Conservation (phyloP, 2,888 invertebrate species). For the Amiota mariae region DNA sequence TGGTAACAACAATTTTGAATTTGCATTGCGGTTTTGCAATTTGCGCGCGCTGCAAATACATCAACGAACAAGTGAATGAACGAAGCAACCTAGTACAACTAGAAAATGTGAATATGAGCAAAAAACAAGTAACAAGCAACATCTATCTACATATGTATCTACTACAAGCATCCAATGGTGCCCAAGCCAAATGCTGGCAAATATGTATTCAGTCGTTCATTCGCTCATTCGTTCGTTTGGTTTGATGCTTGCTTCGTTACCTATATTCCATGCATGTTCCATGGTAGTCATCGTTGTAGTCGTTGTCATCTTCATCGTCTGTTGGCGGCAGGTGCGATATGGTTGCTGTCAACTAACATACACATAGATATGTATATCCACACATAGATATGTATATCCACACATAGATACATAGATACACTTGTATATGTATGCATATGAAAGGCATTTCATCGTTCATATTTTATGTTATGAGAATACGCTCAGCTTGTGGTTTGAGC, state of each 20-base stretch:
- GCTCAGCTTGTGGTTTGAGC: conserved; percentile 54
- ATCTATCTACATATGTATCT: too few relatives aligned
- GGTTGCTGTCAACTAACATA: conserved; percentile 46
- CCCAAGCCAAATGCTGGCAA: not conserved
- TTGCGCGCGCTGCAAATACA: conserved; percentile 49
- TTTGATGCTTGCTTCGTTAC: not conserved
- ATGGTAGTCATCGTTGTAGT: conserved; percentile 6
- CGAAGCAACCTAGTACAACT: conserved; percentile 40
- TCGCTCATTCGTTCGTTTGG: too few relatives aligned
- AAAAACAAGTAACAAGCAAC: not conserved
- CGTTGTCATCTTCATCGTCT: conserved; percentile 10
- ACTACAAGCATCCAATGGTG: not conserved
- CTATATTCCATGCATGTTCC: conserved; percentile 20
- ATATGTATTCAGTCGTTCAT: too few relatives aligned
- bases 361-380: not conserved
- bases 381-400: not conserved
- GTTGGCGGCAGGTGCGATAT: conserved; percentile 63
- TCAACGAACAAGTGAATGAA: conserved; percentile 62
- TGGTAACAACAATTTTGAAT: conserved; percentile 38
- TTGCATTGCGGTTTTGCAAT: conserved; percentile 63
- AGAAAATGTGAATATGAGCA: not conserved
- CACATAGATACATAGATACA: not conserved
- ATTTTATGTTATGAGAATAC: conserved; percentile 15
- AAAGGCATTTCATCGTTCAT: conserved; percentile 25
- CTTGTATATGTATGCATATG: conserved; percentile 24